Percentiles rank a stretch among this genome's conserved stretches.
Evolutionary conservation across 1,140 invertebrate genomes (phyloP).

Genomic region (Heliconius nattereri): DNA sequence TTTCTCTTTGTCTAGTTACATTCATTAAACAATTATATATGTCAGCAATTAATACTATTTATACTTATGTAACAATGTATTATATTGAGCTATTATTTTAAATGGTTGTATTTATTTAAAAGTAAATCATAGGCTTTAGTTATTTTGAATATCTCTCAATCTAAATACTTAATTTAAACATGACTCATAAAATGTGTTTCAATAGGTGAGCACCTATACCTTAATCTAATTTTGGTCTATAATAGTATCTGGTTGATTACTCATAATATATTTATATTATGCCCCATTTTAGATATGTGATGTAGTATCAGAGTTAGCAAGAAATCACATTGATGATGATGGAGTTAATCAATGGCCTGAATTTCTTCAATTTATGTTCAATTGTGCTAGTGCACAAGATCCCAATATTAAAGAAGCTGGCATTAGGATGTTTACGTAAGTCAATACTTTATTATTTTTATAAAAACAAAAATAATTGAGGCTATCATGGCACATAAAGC

Average conservation of each 20-base stretch:
- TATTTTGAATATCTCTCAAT: background rate
- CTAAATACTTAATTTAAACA: background rate
- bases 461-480: no score
- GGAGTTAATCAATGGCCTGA: conserved; percentile 98
- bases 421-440: conserved; percentile 95
- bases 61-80: background rate
- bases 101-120: background rate
- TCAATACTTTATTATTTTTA: conserved; percentile 35
- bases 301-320: conserved; percentile 95
- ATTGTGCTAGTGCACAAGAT: conserved; percentile 92
- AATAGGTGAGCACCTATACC: background rate
- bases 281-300: conserved; percentile 87
- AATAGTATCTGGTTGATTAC: background rate
- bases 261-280: background rate
- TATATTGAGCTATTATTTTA: background rate
- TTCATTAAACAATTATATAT: background rate
- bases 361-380: conserved; percentile 97
- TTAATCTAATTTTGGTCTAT: conserved; percentile 24
- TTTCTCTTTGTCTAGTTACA: background rate
- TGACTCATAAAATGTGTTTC: conserved; percentile 11
- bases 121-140: background rate
- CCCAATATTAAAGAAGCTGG: conserved; percentile 95
- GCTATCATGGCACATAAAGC: no score
- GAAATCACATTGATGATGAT: conserved; percentile 98
- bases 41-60: background rate